Percentiles rank a stretch among this genome's conserved stretches.
These are phyloP conservation scores for Microtus montanus DNA, from an alignment of 2,113 vertebrate species.

Conservation along the genomic window DNA sequence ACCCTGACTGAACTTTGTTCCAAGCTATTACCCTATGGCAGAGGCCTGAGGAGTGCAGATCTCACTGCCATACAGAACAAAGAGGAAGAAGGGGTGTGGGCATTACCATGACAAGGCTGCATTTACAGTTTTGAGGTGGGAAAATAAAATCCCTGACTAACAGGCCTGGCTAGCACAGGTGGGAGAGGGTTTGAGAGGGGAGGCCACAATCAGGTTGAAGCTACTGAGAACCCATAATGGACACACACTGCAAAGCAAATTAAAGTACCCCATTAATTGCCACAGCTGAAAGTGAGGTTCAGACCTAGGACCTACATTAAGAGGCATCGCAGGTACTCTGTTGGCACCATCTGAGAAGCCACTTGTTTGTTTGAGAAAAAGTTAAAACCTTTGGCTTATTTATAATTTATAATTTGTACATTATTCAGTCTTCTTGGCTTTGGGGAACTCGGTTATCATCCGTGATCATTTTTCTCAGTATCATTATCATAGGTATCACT, in stretches of 20 bases:
- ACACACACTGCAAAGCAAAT: conserved; percentile 51
- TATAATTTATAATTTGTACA: neutral
- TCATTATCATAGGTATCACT: neutral
- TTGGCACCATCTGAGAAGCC: neutral
- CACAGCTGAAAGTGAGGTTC: neutral
- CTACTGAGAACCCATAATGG: neutral
- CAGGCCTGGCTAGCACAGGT: conserved; percentile 75
- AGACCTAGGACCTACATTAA: conserved; percentile 15
- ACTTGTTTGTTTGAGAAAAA: conserved; percentile 28
- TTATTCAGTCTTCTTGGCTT: neutral
- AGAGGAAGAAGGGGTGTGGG: conserved; percentile 84
- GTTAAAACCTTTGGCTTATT: neutral
- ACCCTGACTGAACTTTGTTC: conserved; percentile 86
- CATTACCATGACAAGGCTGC: conserved; percentile 88
- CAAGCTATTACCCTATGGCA: conserved; percentile 88
- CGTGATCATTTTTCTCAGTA: neutral
- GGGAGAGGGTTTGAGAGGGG: neutral
- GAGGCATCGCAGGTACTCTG: conserved; percentile 22
- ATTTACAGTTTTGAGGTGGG: conserved; percentile 83
- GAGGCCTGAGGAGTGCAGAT: conserved; percentile 86
- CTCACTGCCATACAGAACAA: conserved; percentile 86
- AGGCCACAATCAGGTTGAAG: neutral
- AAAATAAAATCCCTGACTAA: conserved; percentile 86
- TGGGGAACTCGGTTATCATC: neutral
- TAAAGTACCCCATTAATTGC: conserved; percentile 20